Conservation (phyloP, 2,113 vertebrate genomes). For the Engraulis encrasicolus region DNA sequence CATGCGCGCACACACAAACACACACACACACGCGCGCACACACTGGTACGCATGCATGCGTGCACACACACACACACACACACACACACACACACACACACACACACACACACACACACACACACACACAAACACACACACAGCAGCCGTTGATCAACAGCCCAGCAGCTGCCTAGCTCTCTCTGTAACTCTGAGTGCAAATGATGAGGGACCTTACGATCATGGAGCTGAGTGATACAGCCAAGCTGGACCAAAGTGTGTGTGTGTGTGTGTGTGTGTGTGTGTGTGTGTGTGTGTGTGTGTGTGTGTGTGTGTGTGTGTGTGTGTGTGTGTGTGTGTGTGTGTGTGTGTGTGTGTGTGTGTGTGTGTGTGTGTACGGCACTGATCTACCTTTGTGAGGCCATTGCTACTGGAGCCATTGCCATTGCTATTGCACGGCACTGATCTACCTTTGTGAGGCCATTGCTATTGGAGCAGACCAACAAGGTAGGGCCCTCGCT, state of each 20-base stretch:
- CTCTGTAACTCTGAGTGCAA: background rate
- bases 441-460: too few species aligned
- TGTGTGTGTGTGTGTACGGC: conserved; percentile 65
- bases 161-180: background rate
- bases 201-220: background rate
- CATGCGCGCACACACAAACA: too few species aligned
- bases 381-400: too few species aligned
- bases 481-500: too few species aligned
- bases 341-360: conserved; percentile 42
- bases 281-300: too few species aligned
- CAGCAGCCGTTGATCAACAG: background rate
- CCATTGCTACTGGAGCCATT: too few species aligned
- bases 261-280: too few species aligned
- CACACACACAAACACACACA: background rate
- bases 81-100: background rate
- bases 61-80: background rate
- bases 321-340: conserved; percentile 35
- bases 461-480: too few species aligned
- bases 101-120: too few species aligned
- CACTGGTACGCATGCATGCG: too few species aligned
- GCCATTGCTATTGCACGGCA: too few species aligned
- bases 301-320: conserved; percentile 54
- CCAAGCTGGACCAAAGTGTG: conserved; percentile 61
- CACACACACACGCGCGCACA: too few species aligned
- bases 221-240: conserved; percentile 33